Percentiles rank a stretch among this genome's conserved stretches.
These are phyloP conservation scores for Actinia equina DNA, from an alignment of 64 coral and sea anemone genomes.

Conservation along the genomic window DNA sequence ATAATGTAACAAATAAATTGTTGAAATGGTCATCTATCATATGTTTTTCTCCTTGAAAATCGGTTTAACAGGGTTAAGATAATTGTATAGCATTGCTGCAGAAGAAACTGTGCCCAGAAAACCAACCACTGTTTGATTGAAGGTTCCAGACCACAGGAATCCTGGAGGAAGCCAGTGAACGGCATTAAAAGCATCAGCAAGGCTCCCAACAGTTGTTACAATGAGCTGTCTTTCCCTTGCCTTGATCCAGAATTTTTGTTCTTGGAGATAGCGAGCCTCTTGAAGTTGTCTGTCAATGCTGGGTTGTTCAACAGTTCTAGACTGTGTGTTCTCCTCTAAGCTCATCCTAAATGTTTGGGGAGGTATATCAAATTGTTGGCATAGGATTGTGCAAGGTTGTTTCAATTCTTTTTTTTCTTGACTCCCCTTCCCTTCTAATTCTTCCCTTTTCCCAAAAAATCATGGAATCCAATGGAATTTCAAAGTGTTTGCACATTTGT, in stretches of 20 bases:
- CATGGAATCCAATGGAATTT: too few relatives aligned
- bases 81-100: constrained; percentile 64
- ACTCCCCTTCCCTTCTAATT: too few relatives aligned
- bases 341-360: not conserved
- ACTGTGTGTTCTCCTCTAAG: not conserved
- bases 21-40: too few relatives aligned
- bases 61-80: constrained; percentile 41
- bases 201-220: constrained; percentile 56
- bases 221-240: constrained; percentile 43
- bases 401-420: too few relatives aligned
- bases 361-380: too few relatives aligned
- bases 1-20: too few relatives aligned
- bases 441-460: too few relatives aligned
- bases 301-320: not conserved
- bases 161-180: constrained; percentile 72
- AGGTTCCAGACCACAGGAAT: constrained; percentile 59
- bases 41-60: not conserved
- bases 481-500: too few relatives aligned
- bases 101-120: constrained; percentile 82
- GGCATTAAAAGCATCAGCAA: constrained; percentile 62
- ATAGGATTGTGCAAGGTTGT: too few relatives aligned
- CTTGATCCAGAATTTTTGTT: constrained; percentile 13
- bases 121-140: constrained; percentile 44
- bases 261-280: not conserved
- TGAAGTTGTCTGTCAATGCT: not conserved